Base-by-base conservation (phyloP, 2,113 vertebrate genomes). In the Chaenocephalus aceratus region DNA sequence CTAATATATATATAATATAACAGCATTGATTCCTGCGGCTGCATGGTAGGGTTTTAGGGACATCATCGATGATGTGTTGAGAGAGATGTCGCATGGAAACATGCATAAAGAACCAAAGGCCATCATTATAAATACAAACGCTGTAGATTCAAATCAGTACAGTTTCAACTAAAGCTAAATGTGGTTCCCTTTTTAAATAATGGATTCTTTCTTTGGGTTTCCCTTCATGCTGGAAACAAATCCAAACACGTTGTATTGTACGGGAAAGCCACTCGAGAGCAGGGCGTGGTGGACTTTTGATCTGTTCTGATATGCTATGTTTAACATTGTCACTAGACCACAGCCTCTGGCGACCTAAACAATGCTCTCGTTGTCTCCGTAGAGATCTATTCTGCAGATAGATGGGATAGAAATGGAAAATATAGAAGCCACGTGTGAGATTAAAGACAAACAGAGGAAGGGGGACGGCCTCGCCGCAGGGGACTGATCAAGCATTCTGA, bases 261-360 rank as follows among this genome's bases (percentile, higher is more conserved):
- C 46, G 23, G n/a, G 6, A 14, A 21, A 82, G 48, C 67, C 44
- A 46, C 30, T 57, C 46, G 46, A 57, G 45, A 63, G 56, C 4
- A 51, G 61, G 45, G 61, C 67, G 21, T 66, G 51, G 1, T 18
- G 36, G 44, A 53, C 71, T 72, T 72, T 83, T 79, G 79, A 73
- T 88, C 48, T 64, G 46, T 72, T 82, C 23, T 75, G 73, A 71
- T 80, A 57, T 80, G 34, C 60, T 45, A 9, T 58, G 34, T 84
- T 75, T 73, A 78, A 82, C 80, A 59, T 67, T 88, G 81, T 76
- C 68, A 79, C 57, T 74, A 67, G 68, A 67, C 56, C 67, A 44
- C 64, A 75, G 68, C 45, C 77, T 48, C 80, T 44, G 41, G 77
- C 4, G 61, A 81, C 72, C 45, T 61, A 36, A 71, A 84, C 72